phyloP scores from a whole-genome alignment of 2,888 invertebrate species.

The Phengaris alcon region DNA sequence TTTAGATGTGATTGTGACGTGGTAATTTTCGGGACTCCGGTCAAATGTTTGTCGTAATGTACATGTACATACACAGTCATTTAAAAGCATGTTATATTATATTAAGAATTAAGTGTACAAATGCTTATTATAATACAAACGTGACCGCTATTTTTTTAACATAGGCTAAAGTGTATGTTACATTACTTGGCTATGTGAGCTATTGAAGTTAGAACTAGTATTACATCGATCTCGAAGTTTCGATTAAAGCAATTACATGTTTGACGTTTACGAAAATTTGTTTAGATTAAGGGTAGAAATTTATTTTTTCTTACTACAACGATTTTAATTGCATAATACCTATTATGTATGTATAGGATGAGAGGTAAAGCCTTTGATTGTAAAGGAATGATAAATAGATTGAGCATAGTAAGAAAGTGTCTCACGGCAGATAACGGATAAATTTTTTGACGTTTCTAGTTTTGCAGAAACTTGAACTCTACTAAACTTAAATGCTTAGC shows the following conservation, averaged over 20 bases:
- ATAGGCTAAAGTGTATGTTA: slow-evolving; percentile 14
- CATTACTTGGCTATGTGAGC: slow-evolving; percentile 4
- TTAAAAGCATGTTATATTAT: neutral
- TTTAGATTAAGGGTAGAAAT: slow-evolving; percentile 20
- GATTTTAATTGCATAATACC: neutral
- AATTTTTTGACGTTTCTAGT: too few relatives aligned
- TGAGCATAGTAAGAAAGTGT: too few relatives aligned
- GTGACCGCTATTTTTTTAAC: slow-evolving; percentile 24
- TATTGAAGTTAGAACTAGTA: slow-evolving; percentile 16
- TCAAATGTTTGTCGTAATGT: neutral
- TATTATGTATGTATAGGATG: neutral
- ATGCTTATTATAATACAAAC: slow-evolving; percentile 26
- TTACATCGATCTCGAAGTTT: neutral
- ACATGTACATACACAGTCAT: neutral
- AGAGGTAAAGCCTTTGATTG: neutral
- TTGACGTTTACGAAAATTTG: neutral
- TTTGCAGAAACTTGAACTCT: too few relatives aligned
- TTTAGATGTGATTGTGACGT: slow-evolving; percentile 5
- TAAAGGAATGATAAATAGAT: too few relatives aligned
- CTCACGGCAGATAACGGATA: too few relatives aligned
- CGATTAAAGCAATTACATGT: neutral
- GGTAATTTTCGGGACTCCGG: neutral
- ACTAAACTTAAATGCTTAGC: too few relatives aligned
- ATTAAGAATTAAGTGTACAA: slow-evolving; percentile 20
- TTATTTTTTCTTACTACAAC: slow-evolving; percentile 14